Percentiles rank a stretch among this genome's conserved stretches.
phyloP scores from a whole-genome alignment of 1,140 invertebrate species.

The Venturia canescens region DNA sequence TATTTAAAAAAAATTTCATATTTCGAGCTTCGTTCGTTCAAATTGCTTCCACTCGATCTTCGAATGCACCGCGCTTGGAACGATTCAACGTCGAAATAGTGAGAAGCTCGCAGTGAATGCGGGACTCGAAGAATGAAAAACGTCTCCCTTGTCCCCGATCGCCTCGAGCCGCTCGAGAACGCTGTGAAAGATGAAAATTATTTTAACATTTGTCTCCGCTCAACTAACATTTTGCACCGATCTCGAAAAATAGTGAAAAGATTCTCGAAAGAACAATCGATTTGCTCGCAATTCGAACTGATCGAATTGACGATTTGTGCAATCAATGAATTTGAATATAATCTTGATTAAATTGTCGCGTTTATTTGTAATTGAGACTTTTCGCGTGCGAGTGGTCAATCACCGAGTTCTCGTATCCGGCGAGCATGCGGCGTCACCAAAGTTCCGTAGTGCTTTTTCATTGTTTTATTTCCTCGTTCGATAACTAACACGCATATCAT shows the following conservation, averaged over 20 bases:
- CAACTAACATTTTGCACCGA: neutral
- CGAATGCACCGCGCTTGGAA: neutral
- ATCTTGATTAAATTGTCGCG: no score
- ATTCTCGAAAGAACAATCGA: no score
- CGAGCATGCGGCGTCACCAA: neutral
- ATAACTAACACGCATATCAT: constrained; percentile 31
- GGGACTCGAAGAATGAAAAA: no score
- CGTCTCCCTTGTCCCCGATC: constrained; percentile 31
- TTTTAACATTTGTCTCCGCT: neutral
- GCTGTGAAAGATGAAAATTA: neutral
- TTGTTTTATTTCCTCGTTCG: neutral
- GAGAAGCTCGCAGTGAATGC: neutral
- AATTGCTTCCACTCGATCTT: constrained; percentile 7
- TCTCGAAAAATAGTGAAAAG: neutral
- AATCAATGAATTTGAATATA: no score
- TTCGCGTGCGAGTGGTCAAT: neutral
- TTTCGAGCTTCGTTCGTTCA: neutral
- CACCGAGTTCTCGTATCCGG: neutral
- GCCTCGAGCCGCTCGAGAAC: neutral
- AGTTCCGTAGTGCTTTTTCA: constrained; percentile 24
- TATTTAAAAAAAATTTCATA: neutral
- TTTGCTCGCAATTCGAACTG: no score
- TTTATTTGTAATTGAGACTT: no score
- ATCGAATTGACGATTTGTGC: no score
- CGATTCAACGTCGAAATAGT: no score